Evolutionary conservation across 2,888 invertebrate genomes (phyloP).

Genomic region (Catonia carolina): DNA sequence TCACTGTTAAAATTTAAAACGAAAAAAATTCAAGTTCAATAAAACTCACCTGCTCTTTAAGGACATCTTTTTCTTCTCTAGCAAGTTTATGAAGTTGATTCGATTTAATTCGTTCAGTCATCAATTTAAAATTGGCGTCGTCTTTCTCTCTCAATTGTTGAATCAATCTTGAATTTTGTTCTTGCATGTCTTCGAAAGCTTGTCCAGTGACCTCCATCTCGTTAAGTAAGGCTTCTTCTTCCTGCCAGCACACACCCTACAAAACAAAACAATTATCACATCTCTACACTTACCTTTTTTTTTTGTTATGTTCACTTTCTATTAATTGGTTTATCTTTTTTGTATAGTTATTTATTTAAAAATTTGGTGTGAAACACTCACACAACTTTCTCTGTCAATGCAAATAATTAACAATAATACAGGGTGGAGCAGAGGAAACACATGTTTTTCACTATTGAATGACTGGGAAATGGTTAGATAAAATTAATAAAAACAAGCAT

Average conservation of each 20-base stretch:
- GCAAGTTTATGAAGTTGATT: constrained; percentile 92
- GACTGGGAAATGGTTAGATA: too few relatives aligned
- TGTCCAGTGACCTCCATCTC: constrained; percentile 99
- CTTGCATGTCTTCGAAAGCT: constrained; percentile 99
- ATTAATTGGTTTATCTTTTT: constrained; percentile 8
- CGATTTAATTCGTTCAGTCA: constrained; percentile 94
- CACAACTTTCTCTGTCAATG: too few relatives aligned
- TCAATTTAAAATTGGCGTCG: constrained; percentile 96
- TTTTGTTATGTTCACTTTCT: too few relatives aligned
- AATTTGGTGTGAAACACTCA: too few relatives aligned
- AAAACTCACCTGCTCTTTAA: constrained; percentile 72
- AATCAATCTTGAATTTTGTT: constrained; percentile 90
- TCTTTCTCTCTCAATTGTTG: constrained; percentile 95
- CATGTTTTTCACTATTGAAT: too few relatives aligned
- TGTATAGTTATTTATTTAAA: too few relatives aligned
- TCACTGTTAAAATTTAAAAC: background rate
- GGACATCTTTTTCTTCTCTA: constrained; percentile 87
- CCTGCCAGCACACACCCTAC: constrained; percentile 47
- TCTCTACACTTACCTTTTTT: background rate
- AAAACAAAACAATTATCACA: background rate
- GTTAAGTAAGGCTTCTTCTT: constrained; percentile 92
- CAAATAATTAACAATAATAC: too few relatives aligned
- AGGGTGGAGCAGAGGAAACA: too few relatives aligned
- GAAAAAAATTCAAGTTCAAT: constrained; percentile 3
- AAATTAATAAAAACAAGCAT: too few relatives aligned